phyloP scores from a whole-genome alignment of 1,140 invertebrate genomes.

The Phymastichus coffea region DNA sequence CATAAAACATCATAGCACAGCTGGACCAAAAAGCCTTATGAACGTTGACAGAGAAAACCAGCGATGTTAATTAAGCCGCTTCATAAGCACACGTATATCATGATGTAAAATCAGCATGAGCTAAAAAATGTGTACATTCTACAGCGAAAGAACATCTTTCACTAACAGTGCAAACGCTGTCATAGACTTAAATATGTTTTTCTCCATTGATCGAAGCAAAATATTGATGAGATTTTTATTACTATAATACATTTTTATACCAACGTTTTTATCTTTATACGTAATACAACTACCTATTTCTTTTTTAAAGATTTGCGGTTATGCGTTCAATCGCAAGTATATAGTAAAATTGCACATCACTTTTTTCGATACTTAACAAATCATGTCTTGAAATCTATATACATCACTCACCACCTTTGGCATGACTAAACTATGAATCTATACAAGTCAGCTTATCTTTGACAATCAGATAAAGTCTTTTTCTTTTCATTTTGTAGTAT shows the following conservation, averaged over 20 bases:
- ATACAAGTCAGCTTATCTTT: not conserved
- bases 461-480: conserved; percentile 10
- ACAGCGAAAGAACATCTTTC: conserved; percentile 6
- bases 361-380: not conserved
- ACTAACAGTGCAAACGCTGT: not conserved
- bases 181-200: not conserved
- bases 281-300: conserved; percentile 1
- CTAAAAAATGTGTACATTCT: conserved; percentile 5
- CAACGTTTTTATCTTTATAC: conserved; percentile 24
- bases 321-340: not conserved
- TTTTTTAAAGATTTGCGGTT: conserved; percentile 13
- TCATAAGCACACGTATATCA: conserved; percentile 33
- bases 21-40: conserved; percentile 43
- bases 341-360: conserved; percentile 13
- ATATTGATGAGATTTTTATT: conserved; percentile 3
- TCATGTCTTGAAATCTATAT: not conserved
- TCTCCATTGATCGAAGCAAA: too few relatives aligned
- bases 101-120: not conserved
- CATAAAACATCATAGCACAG: conserved; percentile 14
- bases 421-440: conserved; percentile 9
- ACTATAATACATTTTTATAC: conserved; percentile 28
- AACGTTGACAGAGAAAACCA: conserved; percentile 13
- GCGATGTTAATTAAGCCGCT: conserved; percentile 33
- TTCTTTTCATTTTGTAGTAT: conserved; percentile 1
- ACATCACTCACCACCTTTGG: not conserved